Conservation (phyloP, 2,888 invertebrate genomes). For the Branchinecta sandiegonensis region DNA sequence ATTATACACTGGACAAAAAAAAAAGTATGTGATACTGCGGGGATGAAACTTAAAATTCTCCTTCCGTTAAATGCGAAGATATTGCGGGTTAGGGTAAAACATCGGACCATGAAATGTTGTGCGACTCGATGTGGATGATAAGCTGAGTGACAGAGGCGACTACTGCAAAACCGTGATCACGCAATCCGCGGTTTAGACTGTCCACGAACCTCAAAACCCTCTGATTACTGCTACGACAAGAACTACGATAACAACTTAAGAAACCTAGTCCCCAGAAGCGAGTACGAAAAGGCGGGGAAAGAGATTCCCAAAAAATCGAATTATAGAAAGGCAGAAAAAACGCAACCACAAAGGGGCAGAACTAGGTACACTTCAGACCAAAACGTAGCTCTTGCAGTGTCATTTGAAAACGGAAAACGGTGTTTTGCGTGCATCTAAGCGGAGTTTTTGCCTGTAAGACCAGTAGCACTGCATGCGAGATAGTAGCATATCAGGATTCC, state of each 20-base stretch:
- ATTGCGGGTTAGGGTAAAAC: too few relatives aligned
- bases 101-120: too few relatives aligned
- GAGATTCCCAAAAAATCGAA: background rate
- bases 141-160: background rate
- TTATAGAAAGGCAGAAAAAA: conserved; percentile 6
- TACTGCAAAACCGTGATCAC: background rate
- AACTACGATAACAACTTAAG: background rate
- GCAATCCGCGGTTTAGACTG: conserved; percentile 4
- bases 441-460: conserved; percentile 4
- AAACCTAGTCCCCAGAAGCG: background rate
- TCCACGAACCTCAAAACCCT: conserved; percentile 9
- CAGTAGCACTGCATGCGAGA: conserved; percentile 5
- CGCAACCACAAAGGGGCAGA: conserved; percentile 14
- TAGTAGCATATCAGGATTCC: conserved; percentile 11
- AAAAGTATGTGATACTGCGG: too few relatives aligned
- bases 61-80: too few relatives aligned
- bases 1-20: too few relatives aligned
- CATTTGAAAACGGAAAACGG: conserved; percentile 13
- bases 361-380: conserved; percentile 7
- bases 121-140: too few relatives aligned
- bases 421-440: conserved; percentile 13
- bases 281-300: conserved; percentile 12
- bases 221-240: background rate
- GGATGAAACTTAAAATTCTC: too few relatives aligned
- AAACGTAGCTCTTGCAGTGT: conserved; percentile 2